Conservation (phyloP, 2,797 vertebrate genomes). For the Vultur gryphus region DNA sequence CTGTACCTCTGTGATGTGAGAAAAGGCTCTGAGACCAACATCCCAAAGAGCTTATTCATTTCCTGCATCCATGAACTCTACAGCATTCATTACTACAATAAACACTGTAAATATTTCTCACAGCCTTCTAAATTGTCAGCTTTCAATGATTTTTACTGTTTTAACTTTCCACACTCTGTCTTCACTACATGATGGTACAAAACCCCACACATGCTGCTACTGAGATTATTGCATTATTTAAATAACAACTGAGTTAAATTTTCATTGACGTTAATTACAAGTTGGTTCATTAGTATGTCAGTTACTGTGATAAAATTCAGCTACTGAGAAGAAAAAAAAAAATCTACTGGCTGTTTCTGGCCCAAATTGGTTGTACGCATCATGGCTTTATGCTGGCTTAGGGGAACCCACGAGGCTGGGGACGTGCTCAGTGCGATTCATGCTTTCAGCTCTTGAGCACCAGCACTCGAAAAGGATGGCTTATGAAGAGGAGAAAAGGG, state of each 20-base stretch:
- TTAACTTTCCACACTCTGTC: neutral
- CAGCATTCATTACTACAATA: neutral
- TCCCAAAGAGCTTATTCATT: neutral
- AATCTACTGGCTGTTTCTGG: neutral
- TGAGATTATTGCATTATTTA: neutral
- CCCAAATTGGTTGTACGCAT: neutral
- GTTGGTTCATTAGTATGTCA: neutral
- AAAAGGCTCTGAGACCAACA: neutral
- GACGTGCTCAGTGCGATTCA: neutral
- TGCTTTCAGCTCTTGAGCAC: neutral
- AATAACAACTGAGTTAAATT: neutral
- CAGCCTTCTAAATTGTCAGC: neutral
- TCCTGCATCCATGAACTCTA: neutral
- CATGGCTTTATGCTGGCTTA: neutral
- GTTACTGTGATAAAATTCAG: neutral
- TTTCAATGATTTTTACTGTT: neutral
- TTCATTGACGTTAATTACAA: neutral
- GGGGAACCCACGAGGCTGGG: neutral
- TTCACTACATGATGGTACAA: neutral
- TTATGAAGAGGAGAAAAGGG: neutral
- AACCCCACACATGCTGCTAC: neutral
- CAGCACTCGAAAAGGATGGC: rapidly evolving
- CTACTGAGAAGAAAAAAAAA: neutral
- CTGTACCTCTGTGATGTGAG: neutral
- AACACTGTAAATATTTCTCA: neutral